These are phyloP conservation scores for Syritta pipiens DNA, from an alignment of 2,888 invertebrate species.

Conservation along the genomic window DNA sequence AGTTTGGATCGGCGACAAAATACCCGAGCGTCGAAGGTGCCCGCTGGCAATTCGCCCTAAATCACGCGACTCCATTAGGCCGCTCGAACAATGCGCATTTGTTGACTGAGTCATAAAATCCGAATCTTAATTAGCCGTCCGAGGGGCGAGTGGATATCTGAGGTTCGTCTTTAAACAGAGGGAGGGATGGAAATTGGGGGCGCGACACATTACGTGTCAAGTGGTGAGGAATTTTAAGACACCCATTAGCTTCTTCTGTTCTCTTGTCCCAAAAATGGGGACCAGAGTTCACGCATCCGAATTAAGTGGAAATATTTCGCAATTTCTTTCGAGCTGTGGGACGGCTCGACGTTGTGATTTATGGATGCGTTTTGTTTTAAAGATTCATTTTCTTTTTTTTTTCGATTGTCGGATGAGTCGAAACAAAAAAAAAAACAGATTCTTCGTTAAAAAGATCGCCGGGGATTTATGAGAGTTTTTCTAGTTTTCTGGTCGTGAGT, in stretches of 20 bases:
- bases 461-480: no score
- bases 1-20: slow-evolving; percentile 4
- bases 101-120: slow-evolving; percentile 66
- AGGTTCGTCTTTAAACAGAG: slow-evolving; percentile 46
- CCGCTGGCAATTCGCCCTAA: slow-evolving; percentile 5
- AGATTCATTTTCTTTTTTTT: no score
- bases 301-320: slow-evolving; percentile 69
- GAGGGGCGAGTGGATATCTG: slow-evolving; percentile 26
- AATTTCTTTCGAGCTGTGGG: slow-evolving; percentile 44
- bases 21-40: slow-evolving; percentile 29
- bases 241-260: slow-evolving; percentile 40
- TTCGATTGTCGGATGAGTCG: no score
- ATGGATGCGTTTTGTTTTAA: slow-evolving; percentile 65
- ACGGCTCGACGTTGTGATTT: slow-evolving; percentile 39
- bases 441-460: no score
- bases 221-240: slow-evolving; percentile 66
- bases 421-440: no score
- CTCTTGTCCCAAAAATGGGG: slow-evolving; percentile 30
- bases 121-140: slow-evolving; percentile 51
- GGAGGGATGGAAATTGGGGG: slow-evolving; percentile 31
- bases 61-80: slow-evolving; percentile 49
- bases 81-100: slow-evolving; percentile 65
- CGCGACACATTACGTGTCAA: slow-evolving; percentile 64
- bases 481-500: no score
- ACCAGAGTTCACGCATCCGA: slow-evolving; percentile 66